phyloP scores from a whole-genome alignment of 2,113 vertebrate genomes.

The Vicugna pacos region DNA sequence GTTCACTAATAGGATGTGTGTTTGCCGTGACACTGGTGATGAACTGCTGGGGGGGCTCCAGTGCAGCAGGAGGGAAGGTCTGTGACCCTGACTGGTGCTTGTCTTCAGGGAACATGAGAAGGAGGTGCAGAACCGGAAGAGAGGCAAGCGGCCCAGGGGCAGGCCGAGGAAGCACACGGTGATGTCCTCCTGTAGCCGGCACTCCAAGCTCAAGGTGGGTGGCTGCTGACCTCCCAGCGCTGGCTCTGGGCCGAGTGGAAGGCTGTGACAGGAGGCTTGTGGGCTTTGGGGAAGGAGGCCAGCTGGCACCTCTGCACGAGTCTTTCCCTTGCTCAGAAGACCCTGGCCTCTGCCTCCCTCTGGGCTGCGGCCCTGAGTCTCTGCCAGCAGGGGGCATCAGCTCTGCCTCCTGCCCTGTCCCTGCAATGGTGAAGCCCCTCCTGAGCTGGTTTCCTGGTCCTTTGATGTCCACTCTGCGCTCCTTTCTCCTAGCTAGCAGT shows the following conservation, averaged over 20 bases:
- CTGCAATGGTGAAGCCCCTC: not conserved
- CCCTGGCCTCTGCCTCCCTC: not conserved
- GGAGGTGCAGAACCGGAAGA: slow-evolving; percentile 93
- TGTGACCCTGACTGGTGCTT: fast-evolving
- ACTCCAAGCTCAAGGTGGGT: slow-evolving; percentile 30
- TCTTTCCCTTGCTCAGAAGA: not conserved
- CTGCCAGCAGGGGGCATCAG: not conserved
- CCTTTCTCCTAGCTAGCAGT: not conserved
- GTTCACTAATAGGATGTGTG: fast-evolving
- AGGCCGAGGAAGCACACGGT: slow-evolving; percentile 95
- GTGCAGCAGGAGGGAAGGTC: not conserved
- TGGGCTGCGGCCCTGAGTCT: not conserved
- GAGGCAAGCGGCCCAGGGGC: slow-evolving; percentile 95
- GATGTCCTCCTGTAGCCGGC: slow-evolving; percentile 32
- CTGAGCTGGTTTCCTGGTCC: not conserved
- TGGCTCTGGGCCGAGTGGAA: not conserved
- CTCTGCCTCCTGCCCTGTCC: not conserved
- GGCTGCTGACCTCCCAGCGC: fast-evolving
- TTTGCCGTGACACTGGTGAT: not conserved
- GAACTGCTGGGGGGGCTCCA: not conserved
- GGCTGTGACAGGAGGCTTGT: not conserved
- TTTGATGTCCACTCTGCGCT: fast-evolving
- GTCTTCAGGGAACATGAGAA: slow-evolving; percentile 95
- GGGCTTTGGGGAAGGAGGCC: not conserved
- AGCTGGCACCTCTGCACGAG: too few relatives aligned